Conservation (phyloP, 2,113 vertebrate species). For the Charina bottae region DNA sequence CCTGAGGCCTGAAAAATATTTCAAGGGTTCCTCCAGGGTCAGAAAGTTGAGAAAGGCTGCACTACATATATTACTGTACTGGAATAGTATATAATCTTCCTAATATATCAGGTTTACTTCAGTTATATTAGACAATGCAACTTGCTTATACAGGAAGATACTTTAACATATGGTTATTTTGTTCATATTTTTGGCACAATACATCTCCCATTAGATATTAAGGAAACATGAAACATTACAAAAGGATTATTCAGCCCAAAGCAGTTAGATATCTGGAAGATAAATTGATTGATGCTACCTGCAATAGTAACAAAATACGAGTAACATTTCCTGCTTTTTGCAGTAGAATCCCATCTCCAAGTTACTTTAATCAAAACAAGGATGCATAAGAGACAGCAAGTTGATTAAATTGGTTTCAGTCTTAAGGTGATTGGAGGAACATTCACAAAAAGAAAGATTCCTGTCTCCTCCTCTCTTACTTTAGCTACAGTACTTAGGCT, state of each 20-base stretch:
- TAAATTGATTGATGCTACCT: too few species aligned
- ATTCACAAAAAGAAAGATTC: background rate
- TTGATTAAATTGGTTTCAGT: background rate
- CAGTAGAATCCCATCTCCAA: background rate
- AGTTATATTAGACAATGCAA: background rate
- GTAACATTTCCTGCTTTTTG: background rate
- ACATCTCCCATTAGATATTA: background rate
- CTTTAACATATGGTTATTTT: background rate
- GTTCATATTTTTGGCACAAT: background rate
- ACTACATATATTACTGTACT: background rate
- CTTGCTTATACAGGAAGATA: background rate
- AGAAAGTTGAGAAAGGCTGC: too few species aligned
- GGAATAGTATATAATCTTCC: background rate
- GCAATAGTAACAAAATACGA: background rate
- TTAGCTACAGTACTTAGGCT: background rate
- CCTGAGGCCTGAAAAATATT: too few species aligned
- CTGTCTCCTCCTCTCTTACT: background rate
- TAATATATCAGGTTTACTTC: background rate
- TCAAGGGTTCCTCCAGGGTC: too few species aligned
- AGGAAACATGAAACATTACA: background rate
- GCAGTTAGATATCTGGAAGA: too few species aligned
- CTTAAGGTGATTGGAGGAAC: background rate
- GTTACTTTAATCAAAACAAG: background rate
- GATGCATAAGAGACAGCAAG: background rate
- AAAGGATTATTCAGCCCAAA: background rate